phyloP scores from a whole-genome alignment of 1,140 invertebrate species.

The Tribolium castaneum region DNA sequence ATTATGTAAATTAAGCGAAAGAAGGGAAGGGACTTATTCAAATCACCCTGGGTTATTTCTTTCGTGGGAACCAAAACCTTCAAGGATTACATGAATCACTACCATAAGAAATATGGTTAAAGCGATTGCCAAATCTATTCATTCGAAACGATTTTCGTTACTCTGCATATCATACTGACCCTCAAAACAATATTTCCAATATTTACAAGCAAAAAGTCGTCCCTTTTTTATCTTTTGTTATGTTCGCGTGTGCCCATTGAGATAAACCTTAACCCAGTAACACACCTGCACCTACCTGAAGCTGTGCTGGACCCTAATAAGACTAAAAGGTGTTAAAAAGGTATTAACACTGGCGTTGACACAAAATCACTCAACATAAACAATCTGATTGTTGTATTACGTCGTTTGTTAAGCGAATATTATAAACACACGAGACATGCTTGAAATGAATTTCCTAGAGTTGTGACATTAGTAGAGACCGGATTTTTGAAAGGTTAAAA shows the following conservation, averaged over 20 bases:
- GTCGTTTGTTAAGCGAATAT: neutral
- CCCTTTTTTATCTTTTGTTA: slow-evolving; percentile 6
- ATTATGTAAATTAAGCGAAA: slow-evolving; percentile 54
- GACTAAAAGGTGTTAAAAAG: slow-evolving; percentile 23
- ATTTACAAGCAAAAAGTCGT: neutral
- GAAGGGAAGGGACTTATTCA: slow-evolving; percentile 56
- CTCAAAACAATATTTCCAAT: neutral
- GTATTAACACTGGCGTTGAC: slow-evolving; percentile 12
- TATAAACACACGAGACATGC: slow-evolving; percentile 1
- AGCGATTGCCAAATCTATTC: slow-evolving; percentile 28
- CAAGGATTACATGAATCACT: slow-evolving; percentile 40
- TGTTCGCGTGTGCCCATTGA: slow-evolving; percentile 34
- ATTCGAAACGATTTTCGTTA: slow-evolving; percentile 12
- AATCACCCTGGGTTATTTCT: slow-evolving; percentile 36
- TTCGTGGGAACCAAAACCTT: slow-evolving; percentile 50
- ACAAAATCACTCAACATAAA: slow-evolving; percentile 1
- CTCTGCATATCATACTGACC: neutral
- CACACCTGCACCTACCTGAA: slow-evolving; percentile 37
- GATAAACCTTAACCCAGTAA: slow-evolving; percentile 8
- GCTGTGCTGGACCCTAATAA: slow-evolving; percentile 35
- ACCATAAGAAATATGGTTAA: slow-evolving; percentile 39
- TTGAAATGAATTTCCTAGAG: slow-evolving; percentile 39
- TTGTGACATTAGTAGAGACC: neutral
- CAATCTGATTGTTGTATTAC: neutral
- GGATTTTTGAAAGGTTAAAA: no score